Evolutionary conservation across 1,140 invertebrate genomes (phyloP), one percentile per base, ranked within the genome.

Genomic region (Papilio aristodemus): DNA sequence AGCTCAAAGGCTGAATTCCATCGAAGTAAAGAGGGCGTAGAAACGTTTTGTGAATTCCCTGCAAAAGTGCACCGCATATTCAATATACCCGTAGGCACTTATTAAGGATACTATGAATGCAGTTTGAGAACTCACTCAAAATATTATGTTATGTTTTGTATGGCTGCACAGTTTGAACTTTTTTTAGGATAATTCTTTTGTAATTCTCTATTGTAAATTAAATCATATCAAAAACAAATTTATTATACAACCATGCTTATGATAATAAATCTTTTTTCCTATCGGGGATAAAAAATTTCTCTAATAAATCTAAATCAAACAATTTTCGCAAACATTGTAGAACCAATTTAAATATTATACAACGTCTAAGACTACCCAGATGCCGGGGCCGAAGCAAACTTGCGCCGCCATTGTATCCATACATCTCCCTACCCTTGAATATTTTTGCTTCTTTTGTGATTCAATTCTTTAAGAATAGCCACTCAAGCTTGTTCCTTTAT

Each of bases 361-460:
- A n/a, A n/a, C n/a, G 19, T 54, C 46, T 54, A 54, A 37, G 25
- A 38, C 32, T 37, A 38, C 36, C 9, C 14, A 62, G 19, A 62
- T n/a, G 14, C 4, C 19, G 57, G 64, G 9, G 37, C 9, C 17
- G 54, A 41, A 71, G 72, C 69, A 72, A 68, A 50, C 32, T 67
- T 68, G 58, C 69, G 58, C 66, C 41, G 60, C 58, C 25, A 70
- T 43, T 72, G 71, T 77, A 58, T 71, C 71, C 67, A 67, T 19
- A 72, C 70, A 43, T 67, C 69, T 67, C 68, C 38, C 68, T 68
- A 72, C 72, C 73, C 74, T 78, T 60, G 71, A 60, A 74, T 75
- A 71, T 70, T 76, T 71, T 70, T 70, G 57, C 63, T 72, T 64
- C 70, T 68, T 78, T 83, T 83, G 78, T 81, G 22, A 72, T 79